These are phyloP conservation scores for Crocuta crocuta DNA, from an alignment of 2,113 vertebrate species.

Conservation along the genomic window DNA sequence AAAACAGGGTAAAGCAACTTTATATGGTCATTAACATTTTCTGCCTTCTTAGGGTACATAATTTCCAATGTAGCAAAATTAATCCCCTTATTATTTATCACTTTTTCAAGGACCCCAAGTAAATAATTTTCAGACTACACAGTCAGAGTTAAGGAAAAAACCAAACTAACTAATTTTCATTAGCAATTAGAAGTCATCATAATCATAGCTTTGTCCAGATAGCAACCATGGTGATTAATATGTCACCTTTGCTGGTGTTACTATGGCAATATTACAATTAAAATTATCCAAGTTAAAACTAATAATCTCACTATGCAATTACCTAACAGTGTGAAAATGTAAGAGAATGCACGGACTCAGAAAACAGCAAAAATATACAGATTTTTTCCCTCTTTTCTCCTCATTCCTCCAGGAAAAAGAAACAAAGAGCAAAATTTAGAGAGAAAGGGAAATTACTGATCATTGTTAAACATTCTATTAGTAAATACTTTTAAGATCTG, in stretches of 20 bases:
- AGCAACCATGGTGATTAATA: not conserved
- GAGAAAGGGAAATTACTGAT: not conserved
- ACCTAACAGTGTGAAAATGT: not conserved
- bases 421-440: not conserved
- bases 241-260: not conserved
- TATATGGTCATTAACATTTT: not conserved
- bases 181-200: not conserved
- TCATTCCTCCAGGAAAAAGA: not conserved
- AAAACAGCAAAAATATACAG: not conserved
- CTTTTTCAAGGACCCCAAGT: not conserved
- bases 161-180: not conserved
- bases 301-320: not conserved
- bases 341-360: not conserved
- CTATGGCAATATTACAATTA: conserved; percentile 35
- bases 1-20: not conserved
- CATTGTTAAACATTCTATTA: not conserved
- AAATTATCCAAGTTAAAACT: conserved; percentile 10
- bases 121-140: conserved; percentile 7
- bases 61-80: not conserved
- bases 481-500: not conserved
- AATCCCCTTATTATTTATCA: not conserved
- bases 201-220: not conserved
- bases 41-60: not conserved
- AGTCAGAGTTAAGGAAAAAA: not conserved
- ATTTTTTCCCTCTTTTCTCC: not conserved